phyloP scores from a whole-genome alignment of 2,797 vertebrate species.

The Eulemur coronatus region DNA sequence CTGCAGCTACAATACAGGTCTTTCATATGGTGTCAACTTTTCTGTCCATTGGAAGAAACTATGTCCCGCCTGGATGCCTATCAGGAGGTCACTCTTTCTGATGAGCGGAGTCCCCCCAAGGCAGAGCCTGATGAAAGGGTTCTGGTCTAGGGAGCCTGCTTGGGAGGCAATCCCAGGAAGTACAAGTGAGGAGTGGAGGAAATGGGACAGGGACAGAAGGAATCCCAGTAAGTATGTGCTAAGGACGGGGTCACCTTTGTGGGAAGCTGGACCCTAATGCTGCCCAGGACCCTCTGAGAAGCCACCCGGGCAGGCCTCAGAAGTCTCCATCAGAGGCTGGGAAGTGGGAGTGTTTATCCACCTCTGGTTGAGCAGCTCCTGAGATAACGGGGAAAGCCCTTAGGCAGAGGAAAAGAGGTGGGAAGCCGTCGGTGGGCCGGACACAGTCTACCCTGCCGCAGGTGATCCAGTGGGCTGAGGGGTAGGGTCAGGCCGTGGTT shows the following conservation, averaged over 20 bases:
- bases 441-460: background rate
- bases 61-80: background rate
- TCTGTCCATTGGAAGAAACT: background rate
- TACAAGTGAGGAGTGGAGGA: accelerated
- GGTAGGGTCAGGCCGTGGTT: accelerated
- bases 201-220: background rate
- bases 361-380: background rate
- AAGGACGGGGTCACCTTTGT: accelerated
- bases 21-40: background rate
- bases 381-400: background rate
- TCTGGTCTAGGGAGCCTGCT: background rate
- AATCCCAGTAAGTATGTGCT: background rate
- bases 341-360: background rate
- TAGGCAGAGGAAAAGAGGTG: background rate
- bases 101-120: background rate
- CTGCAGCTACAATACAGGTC: background rate
- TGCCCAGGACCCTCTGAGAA: background rate
- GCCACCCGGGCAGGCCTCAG: background rate
- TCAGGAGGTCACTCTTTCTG: background rate
- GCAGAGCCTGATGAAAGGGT: background rate
- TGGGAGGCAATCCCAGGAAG: background rate
- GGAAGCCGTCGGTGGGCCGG: background rate
- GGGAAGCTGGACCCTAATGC: background rate
- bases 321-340: background rate
- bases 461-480: background rate